Conservation (phyloP, 2,888 invertebrate species). For the Linnaemya tessellans region DNA sequence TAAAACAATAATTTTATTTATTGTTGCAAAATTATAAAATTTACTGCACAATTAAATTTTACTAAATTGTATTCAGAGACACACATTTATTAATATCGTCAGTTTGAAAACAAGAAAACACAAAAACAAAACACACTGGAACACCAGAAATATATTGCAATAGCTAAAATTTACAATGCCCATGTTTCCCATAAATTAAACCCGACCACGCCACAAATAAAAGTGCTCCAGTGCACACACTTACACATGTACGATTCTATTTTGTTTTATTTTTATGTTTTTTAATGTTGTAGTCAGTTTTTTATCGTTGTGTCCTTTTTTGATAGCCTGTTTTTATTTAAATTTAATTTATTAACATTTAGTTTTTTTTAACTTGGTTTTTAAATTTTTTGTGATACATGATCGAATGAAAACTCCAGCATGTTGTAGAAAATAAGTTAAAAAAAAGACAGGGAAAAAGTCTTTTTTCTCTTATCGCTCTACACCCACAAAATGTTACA, state of each 20-base stretch:
- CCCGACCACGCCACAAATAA: not conserved
- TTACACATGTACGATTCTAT: not conserved
- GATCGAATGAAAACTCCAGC: too few relatives aligned
- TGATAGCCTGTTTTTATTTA: not conserved
- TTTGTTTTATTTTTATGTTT: too few relatives aligned
- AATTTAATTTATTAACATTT: not conserved
- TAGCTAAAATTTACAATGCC: constrained; percentile 61
- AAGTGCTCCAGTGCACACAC: not conserved
- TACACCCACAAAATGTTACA: not conserved
- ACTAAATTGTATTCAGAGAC: not conserved
- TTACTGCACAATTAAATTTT: not conserved
- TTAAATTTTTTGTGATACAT: not conserved
- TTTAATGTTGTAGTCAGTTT: not conserved
- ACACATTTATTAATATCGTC: not conserved
- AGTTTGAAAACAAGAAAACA: too few relatives aligned
- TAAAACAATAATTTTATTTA: constrained; percentile 5
- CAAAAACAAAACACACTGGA: constrained; percentile 9
- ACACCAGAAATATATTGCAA: constrained; percentile 51
- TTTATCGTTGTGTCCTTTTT: constrained; percentile 1
- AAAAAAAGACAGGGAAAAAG: too few relatives aligned
- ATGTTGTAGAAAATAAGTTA: too few relatives aligned
- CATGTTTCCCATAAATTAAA: constrained; percentile 58
- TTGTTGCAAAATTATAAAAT: not conserved
- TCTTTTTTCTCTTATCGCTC: too few relatives aligned
- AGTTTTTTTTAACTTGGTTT: not conserved